Percentiles rank a stretch among this genome's conserved stretches.
Conservation (phyloP, 2,113 vertebrate genomes). For the Melospiza melodia region DNA sequence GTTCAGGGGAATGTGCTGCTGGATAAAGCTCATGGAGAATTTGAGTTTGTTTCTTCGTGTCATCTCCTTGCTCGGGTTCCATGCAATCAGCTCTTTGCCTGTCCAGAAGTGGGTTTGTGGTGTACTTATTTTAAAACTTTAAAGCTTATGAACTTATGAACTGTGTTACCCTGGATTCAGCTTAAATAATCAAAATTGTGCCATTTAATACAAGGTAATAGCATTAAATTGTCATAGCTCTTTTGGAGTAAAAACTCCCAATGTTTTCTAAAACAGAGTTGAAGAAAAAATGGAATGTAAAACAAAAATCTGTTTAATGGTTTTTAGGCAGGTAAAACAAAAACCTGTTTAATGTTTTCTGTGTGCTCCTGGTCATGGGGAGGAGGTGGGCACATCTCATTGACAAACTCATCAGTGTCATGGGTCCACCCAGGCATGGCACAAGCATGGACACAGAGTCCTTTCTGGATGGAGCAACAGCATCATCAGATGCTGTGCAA, state of each 20-base stretch:
- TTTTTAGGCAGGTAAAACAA: background rate
- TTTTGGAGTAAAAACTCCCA: background rate
- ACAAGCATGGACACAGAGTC: background rate
- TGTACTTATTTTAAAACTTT: rapidly evolving
- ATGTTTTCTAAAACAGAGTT: background rate
- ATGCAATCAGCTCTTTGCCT: background rate
- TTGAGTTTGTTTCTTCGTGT: background rate
- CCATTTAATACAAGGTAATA: background rate
- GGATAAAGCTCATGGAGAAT: background rate
- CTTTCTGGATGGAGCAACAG: background rate
- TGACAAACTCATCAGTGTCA: background rate
- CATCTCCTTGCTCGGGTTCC: background rate
- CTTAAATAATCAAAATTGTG: background rate
- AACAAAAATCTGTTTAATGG: background rate
- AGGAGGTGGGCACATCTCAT: background rate
- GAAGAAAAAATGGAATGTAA: background rate
- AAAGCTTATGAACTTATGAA: background rate
- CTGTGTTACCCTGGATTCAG: background rate
- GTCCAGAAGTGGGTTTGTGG: background rate
- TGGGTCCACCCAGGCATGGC: background rate
- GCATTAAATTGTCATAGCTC: background rate
- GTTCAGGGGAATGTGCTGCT: background rate
- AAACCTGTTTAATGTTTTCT: background rate
- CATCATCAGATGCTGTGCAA: background rate
- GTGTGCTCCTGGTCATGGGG: background rate